These are phyloP conservation scores for Ictalurus punctatus DNA, from an alignment of 2,113 vertebrate species.

Conservation along the genomic window DNA sequence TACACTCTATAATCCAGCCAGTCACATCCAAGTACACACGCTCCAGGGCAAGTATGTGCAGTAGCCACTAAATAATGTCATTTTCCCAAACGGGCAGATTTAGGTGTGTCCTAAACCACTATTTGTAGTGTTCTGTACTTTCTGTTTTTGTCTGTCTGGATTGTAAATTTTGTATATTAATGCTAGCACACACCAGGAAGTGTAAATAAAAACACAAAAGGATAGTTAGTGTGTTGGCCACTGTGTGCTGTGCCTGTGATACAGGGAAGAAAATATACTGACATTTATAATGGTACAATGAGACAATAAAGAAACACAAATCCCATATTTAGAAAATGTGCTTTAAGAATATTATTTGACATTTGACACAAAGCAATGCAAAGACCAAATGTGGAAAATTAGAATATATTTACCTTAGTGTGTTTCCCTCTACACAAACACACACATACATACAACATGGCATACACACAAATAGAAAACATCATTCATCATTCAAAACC, in stretches of 20 bases:
- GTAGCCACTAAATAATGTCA: constrained; percentile 16
- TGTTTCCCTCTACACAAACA: not conserved
- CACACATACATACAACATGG: not conserved
- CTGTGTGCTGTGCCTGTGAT: not conserved
- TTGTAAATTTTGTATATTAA: not conserved
- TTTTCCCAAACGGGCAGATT: constrained; percentile 9
- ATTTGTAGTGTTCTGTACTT: not conserved
- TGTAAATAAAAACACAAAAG: not conserved
- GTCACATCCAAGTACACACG: not conserved
- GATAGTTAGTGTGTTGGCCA: not conserved
- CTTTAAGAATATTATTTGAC: not conserved
- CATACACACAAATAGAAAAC: not conserved
- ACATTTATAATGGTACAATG: not conserved
- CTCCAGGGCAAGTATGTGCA: not conserved
- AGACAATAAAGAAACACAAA: not conserved
- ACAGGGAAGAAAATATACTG: not conserved
- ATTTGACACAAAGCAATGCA: not conserved
- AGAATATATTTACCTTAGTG: not conserved
- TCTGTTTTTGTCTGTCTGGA: not conserved
- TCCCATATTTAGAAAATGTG: not conserved
- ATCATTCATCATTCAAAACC: constrained; percentile 26
- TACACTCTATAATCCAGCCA: constrained; percentile 38
- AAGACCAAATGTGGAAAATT: not conserved
- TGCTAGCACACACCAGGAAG: not conserved
- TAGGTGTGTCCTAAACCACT: not conserved